Evolutionary conservation across 2,888 invertebrate species (phyloP), one percentile per base, ranked within the genome.

Genomic region (Omphaloscelis lunosa): DNA sequence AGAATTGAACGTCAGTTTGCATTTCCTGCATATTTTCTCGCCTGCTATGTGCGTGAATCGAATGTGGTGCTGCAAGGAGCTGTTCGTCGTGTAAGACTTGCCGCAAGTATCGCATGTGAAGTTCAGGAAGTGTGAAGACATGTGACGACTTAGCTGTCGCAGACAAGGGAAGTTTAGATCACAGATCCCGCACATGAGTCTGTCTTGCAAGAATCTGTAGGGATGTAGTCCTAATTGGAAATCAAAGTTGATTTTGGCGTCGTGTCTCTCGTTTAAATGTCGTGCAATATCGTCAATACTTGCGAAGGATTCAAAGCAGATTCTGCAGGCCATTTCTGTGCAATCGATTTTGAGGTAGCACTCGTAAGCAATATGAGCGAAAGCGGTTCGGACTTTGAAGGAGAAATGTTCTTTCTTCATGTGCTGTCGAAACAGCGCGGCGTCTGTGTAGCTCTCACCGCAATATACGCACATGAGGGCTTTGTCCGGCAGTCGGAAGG

Each of bases 51-150:
- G 95, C 0, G 92, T 90, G 68, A 91, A 94, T 7, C 92, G 90
- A 9, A 94, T 92, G 69, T 96, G 96, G 45, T 93, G 92, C 59
- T 92, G 91, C 17, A 96, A 75, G 0, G 94, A 90, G 0, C 94
- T 93, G 20, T 91, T 93, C 0, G 95, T 95, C 0, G 94, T 91
- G 75, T 95, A 96, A 0, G 94, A 94, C 74, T 95, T 95, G 0
- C 96, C 96, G 65, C 96, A 96, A 4, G 92, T 90, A 12, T 96
- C 96, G 73, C 96, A 96, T 0, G 95, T 95, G 82, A 91, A 95
- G 59, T 93, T 94, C 1, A 92, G 85, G 79, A 94, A 96, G 75
- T 96, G 96, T 0, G 91, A 86, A 63, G 94, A 93, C 1, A 95
- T 94, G 81, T 96, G 96, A 6, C 95, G 90, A 75, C 95, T 95